A percentile compares a stretch with the other conserved stretches of the same genome.
Conservation (phyloP, 2,797 vertebrate genomes). For the Falco peregrinus region DNA sequence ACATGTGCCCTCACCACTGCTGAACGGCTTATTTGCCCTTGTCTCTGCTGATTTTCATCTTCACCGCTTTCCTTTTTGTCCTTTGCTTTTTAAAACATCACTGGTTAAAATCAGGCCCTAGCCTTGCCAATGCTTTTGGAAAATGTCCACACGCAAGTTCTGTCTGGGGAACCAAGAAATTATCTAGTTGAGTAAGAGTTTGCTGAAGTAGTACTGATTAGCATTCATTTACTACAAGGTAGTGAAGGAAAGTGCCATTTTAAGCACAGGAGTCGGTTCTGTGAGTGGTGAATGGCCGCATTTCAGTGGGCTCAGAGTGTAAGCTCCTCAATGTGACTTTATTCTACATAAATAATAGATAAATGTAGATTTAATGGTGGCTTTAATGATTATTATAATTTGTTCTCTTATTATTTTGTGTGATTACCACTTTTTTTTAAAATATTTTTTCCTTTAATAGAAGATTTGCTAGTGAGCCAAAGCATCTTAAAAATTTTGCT, state of each 20-base stretch:
- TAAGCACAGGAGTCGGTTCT: not conserved
- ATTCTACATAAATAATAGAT: not conserved
- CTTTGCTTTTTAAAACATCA: fast-evolving
- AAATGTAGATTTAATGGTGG: not conserved
- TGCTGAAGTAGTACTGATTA: not conserved
- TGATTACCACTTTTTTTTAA: not conserved
- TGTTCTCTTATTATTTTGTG: not conserved
- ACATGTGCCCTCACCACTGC: not conserved
- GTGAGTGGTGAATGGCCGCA: not conserved
- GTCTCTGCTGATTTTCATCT: not conserved
- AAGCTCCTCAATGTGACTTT: not conserved
- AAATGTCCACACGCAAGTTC: fast-evolving
- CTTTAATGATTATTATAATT: not conserved
- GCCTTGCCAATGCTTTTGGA: not conserved
- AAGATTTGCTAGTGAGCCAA: not conserved
- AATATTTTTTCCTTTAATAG: not conserved
- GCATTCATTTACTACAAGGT: not conserved
- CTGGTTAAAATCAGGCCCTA: not conserved
- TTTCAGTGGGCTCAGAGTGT: not conserved
- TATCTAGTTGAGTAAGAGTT: not conserved
- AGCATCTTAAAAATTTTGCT: not conserved
- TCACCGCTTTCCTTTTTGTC: not conserved
- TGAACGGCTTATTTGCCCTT: not conserved
- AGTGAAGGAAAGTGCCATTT: not conserved
- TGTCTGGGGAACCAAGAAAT: not conserved